phyloP scores from a whole-genome alignment of 1,140 invertebrate genomes.

The Schmidtea mediterranea region DNA sequence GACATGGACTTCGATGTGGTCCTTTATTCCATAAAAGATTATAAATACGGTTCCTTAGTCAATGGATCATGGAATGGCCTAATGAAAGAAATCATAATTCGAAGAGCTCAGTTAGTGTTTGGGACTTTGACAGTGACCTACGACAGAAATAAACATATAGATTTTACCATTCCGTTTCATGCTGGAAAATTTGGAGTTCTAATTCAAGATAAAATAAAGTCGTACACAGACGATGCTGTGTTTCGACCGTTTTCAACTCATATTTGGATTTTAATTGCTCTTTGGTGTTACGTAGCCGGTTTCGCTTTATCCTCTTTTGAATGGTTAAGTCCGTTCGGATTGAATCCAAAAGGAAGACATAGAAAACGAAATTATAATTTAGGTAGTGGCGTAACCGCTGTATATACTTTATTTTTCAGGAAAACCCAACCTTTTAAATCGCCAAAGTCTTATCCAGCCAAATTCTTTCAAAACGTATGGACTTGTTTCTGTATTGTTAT shows the following conservation, averaged over 20 bases:
- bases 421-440: constrained; percentile 2
- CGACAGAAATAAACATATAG: constrained; percentile 48
- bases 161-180: constrained; percentile 59
- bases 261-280: no score
- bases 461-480: constrained; percentile 53
- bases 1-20: constrained; percentile 45
- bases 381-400: neutral
- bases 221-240: no score
- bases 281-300: constrained; percentile 7
- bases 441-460: constrained; percentile 3
- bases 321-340: constrained; percentile 10
- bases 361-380: constrained; percentile 3
- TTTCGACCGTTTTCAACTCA: no score
- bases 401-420: constrained; percentile 2
- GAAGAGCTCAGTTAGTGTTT: constrained; percentile 13
- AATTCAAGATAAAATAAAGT: no score
- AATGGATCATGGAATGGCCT: constrained; percentile 37
- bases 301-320: constrained; percentile 10
- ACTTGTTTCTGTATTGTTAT: constrained; percentile 56
- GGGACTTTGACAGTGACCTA: constrained; percentile 13
- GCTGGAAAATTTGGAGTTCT: no score
- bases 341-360: constrained; percentile 6
- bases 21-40: constrained; percentile 59
- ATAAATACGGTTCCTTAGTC: constrained; percentile 48
- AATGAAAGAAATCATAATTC: neutral